A percentile compares a stretch with the other conserved stretches of the same genome.
Evolutionary conservation across 1,140 invertebrate genomes (phyloP).

Genomic region (Magallana ariakensis): DNA sequence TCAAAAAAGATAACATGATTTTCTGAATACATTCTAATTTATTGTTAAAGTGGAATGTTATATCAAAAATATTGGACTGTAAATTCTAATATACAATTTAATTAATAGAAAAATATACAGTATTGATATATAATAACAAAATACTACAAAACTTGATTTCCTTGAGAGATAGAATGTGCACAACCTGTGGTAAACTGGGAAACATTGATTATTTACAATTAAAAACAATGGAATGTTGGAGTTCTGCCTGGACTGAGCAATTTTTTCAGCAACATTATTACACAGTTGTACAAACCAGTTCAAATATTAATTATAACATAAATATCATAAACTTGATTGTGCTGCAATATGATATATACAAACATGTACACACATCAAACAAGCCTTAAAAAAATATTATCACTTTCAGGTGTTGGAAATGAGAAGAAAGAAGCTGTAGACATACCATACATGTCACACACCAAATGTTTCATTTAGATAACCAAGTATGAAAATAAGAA

Average conservation of each 20-base stretch:
- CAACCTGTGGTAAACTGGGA: not conserved
- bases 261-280: not conserved
- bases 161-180: not conserved
- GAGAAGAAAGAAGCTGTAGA: too few species aligned
- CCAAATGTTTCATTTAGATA: too few species aligned
- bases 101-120: conserved; percentile 10
- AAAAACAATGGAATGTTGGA: not conserved
- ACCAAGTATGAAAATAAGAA: too few species aligned
- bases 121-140: not conserved
- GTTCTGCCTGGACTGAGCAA: not conserved
- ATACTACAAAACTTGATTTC: not conserved
- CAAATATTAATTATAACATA: not conserved
- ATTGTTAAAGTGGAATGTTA: conserved; percentile 1
- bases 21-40: conserved; percentile 31
- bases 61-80: conserved; percentile 11
- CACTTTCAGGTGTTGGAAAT: too few species aligned
- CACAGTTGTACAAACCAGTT: not conserved
- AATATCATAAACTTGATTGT: too few species aligned
- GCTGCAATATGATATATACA: too few species aligned
- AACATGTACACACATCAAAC: too few species aligned
- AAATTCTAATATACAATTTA: conserved; percentile 27
- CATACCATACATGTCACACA: too few species aligned
- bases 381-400: too few species aligned
- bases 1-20: not conserved
- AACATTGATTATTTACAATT: not conserved